phyloP scores from a whole-genome alignment of 2,797 vertebrate species.

The Eulemur rubriventer region DNA sequence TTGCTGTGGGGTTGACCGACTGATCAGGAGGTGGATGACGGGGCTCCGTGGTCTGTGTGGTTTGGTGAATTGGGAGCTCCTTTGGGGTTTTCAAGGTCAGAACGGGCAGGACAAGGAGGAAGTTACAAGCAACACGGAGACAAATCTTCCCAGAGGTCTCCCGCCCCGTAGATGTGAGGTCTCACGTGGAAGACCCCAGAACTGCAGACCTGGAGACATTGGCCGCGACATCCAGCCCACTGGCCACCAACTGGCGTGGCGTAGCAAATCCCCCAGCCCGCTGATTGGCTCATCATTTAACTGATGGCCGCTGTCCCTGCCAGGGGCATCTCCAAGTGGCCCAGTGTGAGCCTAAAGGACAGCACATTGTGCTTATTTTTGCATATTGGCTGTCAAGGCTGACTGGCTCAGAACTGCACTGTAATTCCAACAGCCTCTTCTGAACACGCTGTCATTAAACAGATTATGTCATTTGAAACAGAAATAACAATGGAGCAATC shows the following conservation, averaged over 20 bases:
- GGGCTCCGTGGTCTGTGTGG: neutral
- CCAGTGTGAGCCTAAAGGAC: neutral
- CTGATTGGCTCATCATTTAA: neutral
- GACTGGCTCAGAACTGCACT: neutral
- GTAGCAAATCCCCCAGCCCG: neutral
- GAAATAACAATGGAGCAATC: neutral
- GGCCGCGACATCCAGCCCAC: neutral
- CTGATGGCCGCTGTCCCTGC: neutral
- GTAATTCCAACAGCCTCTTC: neutral
- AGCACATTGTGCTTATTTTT: neutral
- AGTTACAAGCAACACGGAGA: rapidly evolving
- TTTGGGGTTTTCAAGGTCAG: neutral
- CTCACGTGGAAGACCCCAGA: rapidly evolving
- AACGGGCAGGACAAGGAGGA: neutral
- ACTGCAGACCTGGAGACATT: neutral
- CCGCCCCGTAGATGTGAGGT: neutral
- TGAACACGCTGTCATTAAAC: neutral
- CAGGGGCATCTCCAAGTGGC: neutral
- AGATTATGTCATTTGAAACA: constrained; percentile 3
- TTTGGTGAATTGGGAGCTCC: neutral
- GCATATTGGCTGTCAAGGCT: neutral
- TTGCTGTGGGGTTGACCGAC: rapidly evolving
- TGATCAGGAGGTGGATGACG: neutral
- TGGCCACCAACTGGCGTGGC: rapidly evolving
- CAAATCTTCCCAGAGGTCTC: neutral